Evolutionary conservation across 2,888 invertebrate genomes (phyloP).

Genomic region (Sepioteuthis lessoniana): DNA sequence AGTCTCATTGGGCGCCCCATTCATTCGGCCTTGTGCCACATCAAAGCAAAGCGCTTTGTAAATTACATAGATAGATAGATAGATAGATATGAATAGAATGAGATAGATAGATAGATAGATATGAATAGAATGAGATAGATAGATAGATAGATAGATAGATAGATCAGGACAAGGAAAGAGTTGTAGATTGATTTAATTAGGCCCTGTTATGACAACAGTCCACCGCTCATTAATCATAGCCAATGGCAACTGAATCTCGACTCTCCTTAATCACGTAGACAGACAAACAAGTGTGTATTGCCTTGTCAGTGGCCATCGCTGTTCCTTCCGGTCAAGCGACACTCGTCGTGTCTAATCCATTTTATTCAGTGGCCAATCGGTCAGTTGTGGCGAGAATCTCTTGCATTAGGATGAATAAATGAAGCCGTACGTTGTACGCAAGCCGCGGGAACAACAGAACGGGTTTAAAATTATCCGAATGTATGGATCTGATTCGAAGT

Average conservation of each 20-base stretch:
- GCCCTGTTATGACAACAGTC: neutral
- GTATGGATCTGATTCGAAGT: slow-evolving; percentile 2
- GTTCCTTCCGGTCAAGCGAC: neutral
- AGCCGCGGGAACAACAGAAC: neutral
- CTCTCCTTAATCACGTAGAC: slow-evolving; percentile 20
- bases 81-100: neutral
- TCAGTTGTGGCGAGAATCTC: too few species aligned
- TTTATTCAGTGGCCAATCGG: slow-evolving; percentile 4
- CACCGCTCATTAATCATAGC: slow-evolving; percentile 6
- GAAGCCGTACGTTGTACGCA: too few species aligned
- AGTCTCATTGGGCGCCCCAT: too few species aligned
- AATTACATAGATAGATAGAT: neutral
- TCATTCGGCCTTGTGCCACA: too few species aligned
- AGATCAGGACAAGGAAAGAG: neutral
- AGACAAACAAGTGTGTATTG: neutral
- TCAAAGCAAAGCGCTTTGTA: too few species aligned
- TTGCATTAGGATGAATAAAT: neutral
- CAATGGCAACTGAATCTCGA: neutral
- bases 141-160: neutral
- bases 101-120: neutral
- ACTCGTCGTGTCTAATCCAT: neutral
- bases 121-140: neutral
- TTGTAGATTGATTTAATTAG: neutral
- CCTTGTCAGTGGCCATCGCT: neutral
- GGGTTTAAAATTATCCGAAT: neutral